Percentiles rank a stretch among this genome's conserved stretches.
phyloP scores from a whole-genome alignment of 92 coral and sea anemone species.

The Porites rus region DNA sequence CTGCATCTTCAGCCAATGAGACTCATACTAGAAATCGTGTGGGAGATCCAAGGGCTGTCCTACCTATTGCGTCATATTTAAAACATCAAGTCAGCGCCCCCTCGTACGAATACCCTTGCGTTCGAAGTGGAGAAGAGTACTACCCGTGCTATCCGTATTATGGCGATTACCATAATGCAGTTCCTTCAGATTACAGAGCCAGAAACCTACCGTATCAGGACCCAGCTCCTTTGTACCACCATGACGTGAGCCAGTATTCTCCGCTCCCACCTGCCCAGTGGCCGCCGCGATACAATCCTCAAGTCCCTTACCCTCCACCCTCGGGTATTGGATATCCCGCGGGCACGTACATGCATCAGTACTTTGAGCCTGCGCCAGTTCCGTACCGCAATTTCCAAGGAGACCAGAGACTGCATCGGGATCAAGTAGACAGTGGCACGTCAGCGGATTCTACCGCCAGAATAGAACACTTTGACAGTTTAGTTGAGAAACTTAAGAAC shows the following conservation, averaged over 20 bases:
- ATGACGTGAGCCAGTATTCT: slow-evolving; percentile 30
- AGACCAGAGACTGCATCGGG: not conserved
- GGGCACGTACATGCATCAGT: slow-evolving; percentile 1
- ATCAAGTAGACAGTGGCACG: slow-evolving; percentile 29
- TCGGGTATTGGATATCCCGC: slow-evolving; percentile 23
- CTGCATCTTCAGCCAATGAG: not conserved
- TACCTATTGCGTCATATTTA: not conserved
- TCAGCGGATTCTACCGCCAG: not conserved
- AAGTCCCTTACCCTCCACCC: not conserved
- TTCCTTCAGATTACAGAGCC: slow-evolving; percentile 16
- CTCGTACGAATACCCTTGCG: not conserved
- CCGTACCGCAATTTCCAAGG: slow-evolving; percentile 8
- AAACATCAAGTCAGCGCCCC: slow-evolving; percentile 4
- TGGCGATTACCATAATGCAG: slow-evolving; percentile 22
- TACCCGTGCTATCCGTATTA: slow-evolving; percentile 1
- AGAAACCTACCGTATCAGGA: slow-evolving; percentile 11
- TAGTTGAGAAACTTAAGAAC: not conserved
- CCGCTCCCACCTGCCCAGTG: slow-evolving; percentile 26
- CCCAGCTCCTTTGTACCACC: slow-evolving; percentile 6
- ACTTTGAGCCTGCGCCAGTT: slow-evolving; percentile 24
- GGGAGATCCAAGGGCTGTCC: slow-evolving; percentile 1
- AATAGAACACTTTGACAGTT: slow-evolving; percentile 1
- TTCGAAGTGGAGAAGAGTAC: not conserved
- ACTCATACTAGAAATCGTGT: not conserved
- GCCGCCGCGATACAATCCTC: not conserved